Evolutionary conservation across 2,797 vertebrate species (phyloP), one percentile per base, ranked within the genome.

Genomic region (Tokudaia tokunoshimensis): DNA sequence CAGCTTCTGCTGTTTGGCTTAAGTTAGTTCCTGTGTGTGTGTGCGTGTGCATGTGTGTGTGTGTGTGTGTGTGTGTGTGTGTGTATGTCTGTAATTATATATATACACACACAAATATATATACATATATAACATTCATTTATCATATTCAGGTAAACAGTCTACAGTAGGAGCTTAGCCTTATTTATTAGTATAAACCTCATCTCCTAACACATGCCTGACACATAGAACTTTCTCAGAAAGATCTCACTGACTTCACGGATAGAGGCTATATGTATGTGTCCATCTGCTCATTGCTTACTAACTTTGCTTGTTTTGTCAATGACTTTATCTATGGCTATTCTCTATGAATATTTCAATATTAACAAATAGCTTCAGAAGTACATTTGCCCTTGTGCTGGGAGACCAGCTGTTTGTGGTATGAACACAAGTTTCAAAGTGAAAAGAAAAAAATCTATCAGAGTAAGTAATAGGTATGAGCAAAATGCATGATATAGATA

Each of bases 341-440:
- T 85, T 55, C 6, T 88, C n/a, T 65, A 24, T 37, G 50, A 47
- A 47, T 41, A 79, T 86, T 92, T 87, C 47, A 50, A 41, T 75
- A 63, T 44, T 22, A 14, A 13, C 14, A 91, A 90, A 89, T 10
- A 59, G 50, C 59, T 78, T 65, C 88, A 93, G 52, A 91, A 85
- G 19, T 14, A 10, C 52, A 50, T 79, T 79, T 87, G 13, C 70
- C 10, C 24, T 70, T 83, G 70, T 52, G 47, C 70, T 41, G 20
- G 85, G 41, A 70, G 22, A 6, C 6, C 1, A 34, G 29, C 1
- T 61, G 0, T 57, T 44, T 84, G 29, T 41, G 31, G 34, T 94
- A 31, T 88, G 80, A 86, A 85, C 37, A 22, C 65, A 90, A 88
- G 44, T 95, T 97, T 96, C 92, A 93, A 96, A 93, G 81, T 41